Conservation (phyloP, 2,113 vertebrate genomes). For the Neotoma lepida region DNA sequence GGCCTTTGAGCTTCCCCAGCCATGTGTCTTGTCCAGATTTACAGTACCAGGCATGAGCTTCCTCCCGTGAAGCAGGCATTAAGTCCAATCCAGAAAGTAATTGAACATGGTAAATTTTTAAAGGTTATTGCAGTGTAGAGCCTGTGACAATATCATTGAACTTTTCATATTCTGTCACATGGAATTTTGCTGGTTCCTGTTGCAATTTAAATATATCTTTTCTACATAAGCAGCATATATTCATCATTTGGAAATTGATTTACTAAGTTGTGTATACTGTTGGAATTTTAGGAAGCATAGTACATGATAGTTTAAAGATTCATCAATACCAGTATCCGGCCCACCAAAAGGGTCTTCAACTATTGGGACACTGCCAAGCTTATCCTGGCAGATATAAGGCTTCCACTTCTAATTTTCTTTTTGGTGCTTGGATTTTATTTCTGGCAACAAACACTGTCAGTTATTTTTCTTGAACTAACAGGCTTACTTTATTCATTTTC, state of each 20-base stretch:
- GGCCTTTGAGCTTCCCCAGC: neutral
- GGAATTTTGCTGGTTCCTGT: neutral
- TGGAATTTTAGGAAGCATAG: neutral
- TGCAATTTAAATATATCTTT: neutral
- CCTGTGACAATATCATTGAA: neutral
- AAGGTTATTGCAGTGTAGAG: neutral
- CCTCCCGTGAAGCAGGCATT: neutral
- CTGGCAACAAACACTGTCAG: neutral
- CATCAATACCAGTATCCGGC: neutral
- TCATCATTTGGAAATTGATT: neutral
- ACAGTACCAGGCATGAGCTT: neutral
- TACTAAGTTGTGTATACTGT: neutral
- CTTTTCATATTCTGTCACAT: neutral
- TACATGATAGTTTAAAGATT: neutral
- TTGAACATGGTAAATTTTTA: neutral
- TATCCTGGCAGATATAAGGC: neutral
- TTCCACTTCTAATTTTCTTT: conserved; percentile 21
- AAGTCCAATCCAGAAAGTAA: neutral
- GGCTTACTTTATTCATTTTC: conserved; percentile 14
- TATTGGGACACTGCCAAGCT: neutral
- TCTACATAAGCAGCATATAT: neutral
- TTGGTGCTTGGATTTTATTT: conserved; percentile 35
- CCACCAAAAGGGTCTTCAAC: conserved; percentile 31
- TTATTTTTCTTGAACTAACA: conserved; percentile 31
- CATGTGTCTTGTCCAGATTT: neutral